phyloP scores from a whole-genome alignment of 2,797 vertebrate genomes.

The Gambelia wislizenii region DNA sequence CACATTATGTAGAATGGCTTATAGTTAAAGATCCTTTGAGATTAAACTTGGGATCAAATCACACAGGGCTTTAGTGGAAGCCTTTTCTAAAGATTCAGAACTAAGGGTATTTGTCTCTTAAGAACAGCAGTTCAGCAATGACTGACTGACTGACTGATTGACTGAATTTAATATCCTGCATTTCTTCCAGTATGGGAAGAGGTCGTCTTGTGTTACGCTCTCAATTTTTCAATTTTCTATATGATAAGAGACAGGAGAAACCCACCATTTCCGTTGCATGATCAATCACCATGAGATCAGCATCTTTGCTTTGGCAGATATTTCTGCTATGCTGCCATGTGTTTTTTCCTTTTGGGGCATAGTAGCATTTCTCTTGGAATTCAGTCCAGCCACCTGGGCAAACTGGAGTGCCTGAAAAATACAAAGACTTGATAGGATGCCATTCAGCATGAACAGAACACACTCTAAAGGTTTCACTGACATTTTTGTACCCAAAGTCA shows the following conservation, averaged over 20 bases:
- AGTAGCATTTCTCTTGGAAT: constrained; percentile 1
- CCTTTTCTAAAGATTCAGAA: background rate
- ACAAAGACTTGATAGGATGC: background rate
- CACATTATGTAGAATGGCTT: background rate
- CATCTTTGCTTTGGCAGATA: background rate
- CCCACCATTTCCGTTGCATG: background rate
- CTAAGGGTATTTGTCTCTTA: background rate
- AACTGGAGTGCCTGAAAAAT: background rate
- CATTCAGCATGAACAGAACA: no score
- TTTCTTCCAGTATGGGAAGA: no score
- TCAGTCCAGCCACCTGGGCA: background rate
- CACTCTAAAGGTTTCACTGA: no score
- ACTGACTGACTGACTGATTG: no score
- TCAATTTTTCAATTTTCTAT: background rate
- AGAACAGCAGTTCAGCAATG: no score
- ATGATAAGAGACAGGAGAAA: background rate
- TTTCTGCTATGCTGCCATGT: background rate
- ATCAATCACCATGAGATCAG: background rate
- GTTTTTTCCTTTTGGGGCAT: background rate
- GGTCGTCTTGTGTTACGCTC: background rate
- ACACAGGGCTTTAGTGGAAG: background rate
- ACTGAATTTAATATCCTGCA: no score
- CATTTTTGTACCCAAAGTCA: no score
- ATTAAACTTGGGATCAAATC: background rate
- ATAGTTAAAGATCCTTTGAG: background rate